Conservation (phyloP, 2,888 invertebrate species). For the Nomada lathburiana region DNA sequence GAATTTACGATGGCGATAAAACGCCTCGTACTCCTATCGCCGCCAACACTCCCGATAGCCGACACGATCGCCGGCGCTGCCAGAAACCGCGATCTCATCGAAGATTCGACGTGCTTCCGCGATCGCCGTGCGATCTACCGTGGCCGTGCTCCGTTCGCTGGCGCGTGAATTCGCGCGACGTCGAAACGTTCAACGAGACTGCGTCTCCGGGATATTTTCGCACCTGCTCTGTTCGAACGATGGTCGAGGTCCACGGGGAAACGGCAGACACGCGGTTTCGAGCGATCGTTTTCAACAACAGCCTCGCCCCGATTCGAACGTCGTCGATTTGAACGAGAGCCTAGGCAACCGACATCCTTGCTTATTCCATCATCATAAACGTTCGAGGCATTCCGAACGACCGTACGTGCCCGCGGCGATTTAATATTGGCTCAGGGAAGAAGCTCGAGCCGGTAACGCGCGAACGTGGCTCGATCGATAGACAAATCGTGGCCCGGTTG, state of each 20-base stretch:
- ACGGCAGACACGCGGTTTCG: neutral
- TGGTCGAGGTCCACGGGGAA: neutral
- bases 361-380: no score
- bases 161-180: constrained; percentile 11
- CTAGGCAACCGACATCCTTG: no score
- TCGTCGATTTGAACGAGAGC: neutral
- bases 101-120: neutral
- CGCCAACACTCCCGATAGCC: neutral
- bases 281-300: neutral
- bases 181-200: neutral
- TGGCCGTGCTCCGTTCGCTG: neutral
- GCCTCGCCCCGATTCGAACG: neutral
- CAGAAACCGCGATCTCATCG: constrained; percentile 20
- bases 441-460: neutral
- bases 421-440: neutral
- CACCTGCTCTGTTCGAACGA: neutral
- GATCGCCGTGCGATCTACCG: neutral
- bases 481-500: neutral
- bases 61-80: neutral
- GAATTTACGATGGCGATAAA: constrained; percentile 3
- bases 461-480: constrained; percentile 5
- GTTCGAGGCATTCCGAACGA: no score
- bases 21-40: neutral
- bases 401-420: neutral
- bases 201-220: neutral